These are phyloP conservation scores for Eilema caniola DNA, from an alignment of 2,888 invertebrate species.

Conservation along the genomic window DNA sequence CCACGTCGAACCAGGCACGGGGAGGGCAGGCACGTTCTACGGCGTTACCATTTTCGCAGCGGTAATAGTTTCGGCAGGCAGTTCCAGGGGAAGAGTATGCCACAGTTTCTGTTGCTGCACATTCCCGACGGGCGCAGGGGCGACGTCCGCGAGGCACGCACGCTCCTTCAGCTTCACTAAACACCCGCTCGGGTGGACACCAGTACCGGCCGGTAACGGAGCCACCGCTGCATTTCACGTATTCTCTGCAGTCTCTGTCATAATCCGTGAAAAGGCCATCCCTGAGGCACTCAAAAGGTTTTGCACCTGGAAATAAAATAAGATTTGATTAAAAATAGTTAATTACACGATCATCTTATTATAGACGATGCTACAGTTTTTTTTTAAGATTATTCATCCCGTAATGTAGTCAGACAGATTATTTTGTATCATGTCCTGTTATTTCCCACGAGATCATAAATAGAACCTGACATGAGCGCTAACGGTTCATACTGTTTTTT, in stretches of 20 bases:
- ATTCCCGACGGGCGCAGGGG: constrained; percentile 76
- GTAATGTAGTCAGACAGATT: not conserved
- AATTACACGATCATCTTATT: not conserved
- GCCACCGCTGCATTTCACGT: constrained; percentile 76
- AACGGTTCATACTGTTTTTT: constrained; percentile 2
- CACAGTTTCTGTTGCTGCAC: constrained; percentile 69
- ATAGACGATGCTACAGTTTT: not conserved
- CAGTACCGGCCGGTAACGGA: constrained; percentile 66
- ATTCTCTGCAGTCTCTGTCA: constrained; percentile 78
- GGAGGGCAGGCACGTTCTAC: constrained; percentile 82
- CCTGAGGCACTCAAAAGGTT: constrained; percentile 65
- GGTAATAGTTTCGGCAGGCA: constrained; percentile 87
- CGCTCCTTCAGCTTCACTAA: constrained; percentile 77
- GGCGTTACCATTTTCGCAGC: constrained; percentile 83
- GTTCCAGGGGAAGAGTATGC: constrained; percentile 87
- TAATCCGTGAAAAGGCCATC: constrained; percentile 82
- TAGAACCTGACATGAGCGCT: not conserved
- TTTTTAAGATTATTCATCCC: not conserved
- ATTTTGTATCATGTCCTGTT: constrained; percentile 1
- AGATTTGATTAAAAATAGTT: constrained; percentile 6
- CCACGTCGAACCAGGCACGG: constrained; percentile 86
- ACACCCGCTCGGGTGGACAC: constrained; percentile 75
- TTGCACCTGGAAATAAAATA: constrained; percentile 62
- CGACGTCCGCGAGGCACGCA: constrained; percentile 73
- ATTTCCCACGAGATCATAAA: not conserved